Evolutionary conservation across 64 coral and sea anemone genomes (phyloP).

Genomic region (Pocillopora damicornis): DNA sequence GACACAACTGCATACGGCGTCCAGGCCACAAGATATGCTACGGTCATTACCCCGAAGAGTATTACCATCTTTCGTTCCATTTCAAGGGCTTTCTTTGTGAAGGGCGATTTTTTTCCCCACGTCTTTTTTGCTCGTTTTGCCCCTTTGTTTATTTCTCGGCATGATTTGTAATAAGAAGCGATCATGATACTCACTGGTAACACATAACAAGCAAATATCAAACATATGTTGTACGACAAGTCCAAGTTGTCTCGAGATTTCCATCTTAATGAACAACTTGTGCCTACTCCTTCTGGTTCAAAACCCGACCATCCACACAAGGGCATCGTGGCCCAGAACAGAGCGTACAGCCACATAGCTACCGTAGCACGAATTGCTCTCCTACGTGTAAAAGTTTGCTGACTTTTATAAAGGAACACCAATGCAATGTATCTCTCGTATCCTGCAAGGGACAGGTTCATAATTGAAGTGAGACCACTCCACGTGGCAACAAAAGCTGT

Average conservation of each 20-base stretch:
- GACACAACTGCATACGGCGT: conserved; percentile 43
- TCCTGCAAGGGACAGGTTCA: conserved; percentile 28
- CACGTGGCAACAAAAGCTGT: conserved; percentile 38
- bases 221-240: conserved; percentile 35
- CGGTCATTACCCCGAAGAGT: conserved; percentile 28
- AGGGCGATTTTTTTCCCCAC: conserved; percentile 31
- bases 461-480: conserved; percentile 34
- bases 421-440: conserved; percentile 36
- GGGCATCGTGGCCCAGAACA: conserved; percentile 36
- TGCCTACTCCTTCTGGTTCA: conserved; percentile 43
- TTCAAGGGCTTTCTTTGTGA: conserved; percentile 28
- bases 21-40: conserved; percentile 51
- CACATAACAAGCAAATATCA: conserved; percentile 44
- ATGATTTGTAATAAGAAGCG: conserved; percentile 27
- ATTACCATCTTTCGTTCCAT: conserved; percentile 27
- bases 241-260: conserved; percentile 24
- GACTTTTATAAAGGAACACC: conserved; percentile 17
- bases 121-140: conserved; percentile 16
- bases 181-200: conserved; percentile 29
- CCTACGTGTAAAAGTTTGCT: conserved; percentile 9
- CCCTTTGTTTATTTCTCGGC: conserved; percentile 19
- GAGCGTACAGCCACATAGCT: conserved; percentile 31
- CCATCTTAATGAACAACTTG: conserved; percentile 56
- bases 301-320: conserved; percentile 40
- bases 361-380: neutral